phyloP scores from a whole-genome alignment of 2,113 vertebrate genomes.

The Pipa parva region DNA sequence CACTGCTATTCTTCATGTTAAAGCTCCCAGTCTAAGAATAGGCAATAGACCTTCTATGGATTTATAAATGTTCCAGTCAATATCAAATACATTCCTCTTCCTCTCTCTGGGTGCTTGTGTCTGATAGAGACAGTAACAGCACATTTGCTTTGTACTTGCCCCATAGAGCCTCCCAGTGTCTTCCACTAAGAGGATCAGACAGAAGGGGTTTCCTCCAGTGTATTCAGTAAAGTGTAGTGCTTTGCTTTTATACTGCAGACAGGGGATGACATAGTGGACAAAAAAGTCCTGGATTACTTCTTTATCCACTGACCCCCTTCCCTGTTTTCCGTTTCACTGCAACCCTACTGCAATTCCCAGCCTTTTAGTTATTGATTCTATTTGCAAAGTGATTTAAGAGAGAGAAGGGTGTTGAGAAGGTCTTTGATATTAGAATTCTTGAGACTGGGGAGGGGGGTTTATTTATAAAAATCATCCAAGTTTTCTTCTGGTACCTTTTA shows the following conservation, averaged over 20 bases:
- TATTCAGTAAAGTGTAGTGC: constrained; percentile 43
- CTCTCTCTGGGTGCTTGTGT: constrained; percentile 45
- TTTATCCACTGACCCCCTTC: neutral
- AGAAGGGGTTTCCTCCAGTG: constrained; percentile 40
- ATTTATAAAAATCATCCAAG: too few species aligned
- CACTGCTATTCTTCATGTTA: neutral
- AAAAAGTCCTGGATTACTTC: constrained; percentile 40
- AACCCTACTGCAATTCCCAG: too few species aligned
- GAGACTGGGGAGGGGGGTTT: too few species aligned
- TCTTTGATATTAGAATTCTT: too few species aligned
- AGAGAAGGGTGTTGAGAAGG: too few species aligned
- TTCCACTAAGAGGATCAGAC: constrained; percentile 67
- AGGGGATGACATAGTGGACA: constrained; percentile 9
- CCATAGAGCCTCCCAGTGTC: constrained; percentile 55
- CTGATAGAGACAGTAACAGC: constrained; percentile 64
- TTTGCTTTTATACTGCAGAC: constrained; percentile 36
- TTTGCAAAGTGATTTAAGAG: too few species aligned
- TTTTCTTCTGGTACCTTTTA: too few species aligned
- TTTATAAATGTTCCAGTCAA: constrained; percentile 38
- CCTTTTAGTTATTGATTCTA: too few species aligned
- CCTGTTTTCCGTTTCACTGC: too few species aligned
- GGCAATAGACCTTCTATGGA: constrained; percentile 18
- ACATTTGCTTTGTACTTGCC: constrained; percentile 62
- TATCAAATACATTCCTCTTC: constrained; percentile 39
- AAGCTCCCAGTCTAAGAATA: constrained; percentile 27